Percentiles rank a stretch among this genome's conserved stretches.
phyloP scores from a whole-genome alignment of 2,113 vertebrate species.

The Rhabdomys dilectus region DNA sequence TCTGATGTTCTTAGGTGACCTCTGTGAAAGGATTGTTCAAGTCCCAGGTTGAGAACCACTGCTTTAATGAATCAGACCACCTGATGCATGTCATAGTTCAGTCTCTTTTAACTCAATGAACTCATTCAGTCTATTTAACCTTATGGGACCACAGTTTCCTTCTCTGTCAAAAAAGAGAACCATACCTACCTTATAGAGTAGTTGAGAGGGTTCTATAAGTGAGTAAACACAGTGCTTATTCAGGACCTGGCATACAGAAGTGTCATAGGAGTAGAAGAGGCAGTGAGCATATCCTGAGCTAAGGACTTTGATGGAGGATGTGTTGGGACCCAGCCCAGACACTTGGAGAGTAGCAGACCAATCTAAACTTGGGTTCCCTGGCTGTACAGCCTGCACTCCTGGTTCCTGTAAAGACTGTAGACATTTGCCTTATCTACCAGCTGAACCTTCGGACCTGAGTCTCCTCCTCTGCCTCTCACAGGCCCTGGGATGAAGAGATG shows the following conservation, averaged over 20 bases:
- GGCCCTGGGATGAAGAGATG: constrained; percentile 91
- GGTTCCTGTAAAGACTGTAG: neutral
- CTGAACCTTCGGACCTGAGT: neutral
- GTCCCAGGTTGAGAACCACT: neutral
- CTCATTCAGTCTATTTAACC: neutral
- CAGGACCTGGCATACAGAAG: neutral
- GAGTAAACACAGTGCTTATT: neutral
- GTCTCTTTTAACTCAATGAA: neutral
- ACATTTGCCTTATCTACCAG: neutral
- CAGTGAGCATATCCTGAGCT: neutral
- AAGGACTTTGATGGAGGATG: constrained; percentile 80
- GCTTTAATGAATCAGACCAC: neutral
- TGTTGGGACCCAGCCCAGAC: constrained; percentile 88
- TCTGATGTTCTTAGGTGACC: neutral
- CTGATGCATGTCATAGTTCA: neutral
- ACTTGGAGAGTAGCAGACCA: constrained; percentile 88
- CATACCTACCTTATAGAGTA: neutral
- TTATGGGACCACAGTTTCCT: neutral
- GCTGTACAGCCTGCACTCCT: neutral
- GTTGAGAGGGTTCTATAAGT: neutral
- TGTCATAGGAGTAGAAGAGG: neutral
- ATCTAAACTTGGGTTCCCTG: constrained; percentile 86
- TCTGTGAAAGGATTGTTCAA: neutral
- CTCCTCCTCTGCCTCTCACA: constrained; percentile 61
- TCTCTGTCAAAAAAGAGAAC: neutral